Evolutionary conservation across 1,140 invertebrate species (phyloP), one percentile per base, ranked within the genome.

Genomic region (Papilio helenus): DNA sequence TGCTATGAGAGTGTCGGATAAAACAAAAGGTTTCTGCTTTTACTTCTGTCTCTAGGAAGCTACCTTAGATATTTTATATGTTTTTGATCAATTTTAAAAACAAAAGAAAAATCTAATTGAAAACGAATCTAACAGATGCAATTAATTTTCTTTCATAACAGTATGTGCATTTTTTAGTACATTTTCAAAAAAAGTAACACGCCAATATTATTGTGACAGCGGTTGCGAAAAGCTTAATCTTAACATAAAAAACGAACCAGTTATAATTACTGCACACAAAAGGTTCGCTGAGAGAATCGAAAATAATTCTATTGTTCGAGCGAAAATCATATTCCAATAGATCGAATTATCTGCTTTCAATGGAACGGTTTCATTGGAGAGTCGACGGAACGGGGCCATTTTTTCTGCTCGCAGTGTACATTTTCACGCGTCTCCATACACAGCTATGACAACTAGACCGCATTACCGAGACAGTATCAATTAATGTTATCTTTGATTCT

Each of bases 361-460:
- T 82, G 74, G 77, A 77, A 55, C 58, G 72, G 65, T 81, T 81
- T 81, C 78, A 79, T 82, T 82, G 55, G 79, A 83, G 76, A 80
- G 80, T 79, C 76, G 77, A 29, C 46, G 76, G 76, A 83, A 83
- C 72, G 73, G 72, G 82, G 82, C 55, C 79, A 61, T 20, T 76
- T 80, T 82, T 83, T 83, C 42, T 83, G 82, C 44, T 14, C 8
- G 26, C 44, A 79, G 76, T 80, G 79, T 80, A 82, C 44, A 73
- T 77, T 80, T 82, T 79, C 79, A 80, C 81, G 79, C 81, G 26
- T 78, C 65, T 51, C 29, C 20, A 55, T 79, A 72, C 51, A 44
- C 34, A 72, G 51, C 34, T 44, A 26, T n/a, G 72, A 42, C 72
- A 73, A 73, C 23, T 16, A 73, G 72, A 72, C 72, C 72, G 72